A percentile compares a stretch with the other conserved stretches of the same genome.
Conservation (phyloP, 1,140 invertebrate genomes). For the Leptonema lineaticorne region DNA sequence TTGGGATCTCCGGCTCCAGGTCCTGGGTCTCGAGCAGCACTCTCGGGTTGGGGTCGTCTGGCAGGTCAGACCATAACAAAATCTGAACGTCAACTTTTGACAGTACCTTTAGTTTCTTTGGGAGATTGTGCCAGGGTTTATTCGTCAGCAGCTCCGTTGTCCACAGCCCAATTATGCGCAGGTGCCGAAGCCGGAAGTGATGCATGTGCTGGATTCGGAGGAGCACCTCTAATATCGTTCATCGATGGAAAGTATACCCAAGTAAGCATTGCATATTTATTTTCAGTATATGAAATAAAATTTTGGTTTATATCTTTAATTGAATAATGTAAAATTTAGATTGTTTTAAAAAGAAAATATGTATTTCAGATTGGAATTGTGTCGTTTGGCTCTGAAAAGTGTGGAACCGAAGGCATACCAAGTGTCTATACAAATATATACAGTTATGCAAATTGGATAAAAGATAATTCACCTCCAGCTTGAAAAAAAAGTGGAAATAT, state of each 20-base stretch:
- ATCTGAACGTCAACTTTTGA: constrained; percentile 52
- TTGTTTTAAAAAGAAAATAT: not conserved
- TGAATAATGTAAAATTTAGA: too few species aligned
- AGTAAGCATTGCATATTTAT: constrained; percentile 47
- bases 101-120: constrained; percentile 57
- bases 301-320: too few species aligned
- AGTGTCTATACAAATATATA: constrained; percentile 71
- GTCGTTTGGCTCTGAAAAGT: constrained; percentile 71
- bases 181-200: constrained; percentile 66
- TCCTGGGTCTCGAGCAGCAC: constrained; percentile 41
- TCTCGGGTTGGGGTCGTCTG: constrained; percentile 58
- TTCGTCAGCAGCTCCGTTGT: constrained; percentile 57
- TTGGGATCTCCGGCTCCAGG: constrained; percentile 50
- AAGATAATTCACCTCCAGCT: constrained; percentile 63
- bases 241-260: constrained; percentile 62
- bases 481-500: constrained; percentile 39
- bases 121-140: constrained; percentile 58
- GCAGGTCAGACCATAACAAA: constrained; percentile 47
- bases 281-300: too few species aligned
- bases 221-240: constrained; percentile 62
- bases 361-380: constrained; percentile 66
- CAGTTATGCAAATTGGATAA: constrained; percentile 67
- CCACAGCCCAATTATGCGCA: constrained; percentile 66
- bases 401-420: constrained; percentile 65
- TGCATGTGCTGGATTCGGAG: constrained; percentile 70